Percentiles rank a stretch among this genome's conserved stretches.
Conservation (phyloP, 2,113 vertebrate species). For the Murina feae region DNA sequence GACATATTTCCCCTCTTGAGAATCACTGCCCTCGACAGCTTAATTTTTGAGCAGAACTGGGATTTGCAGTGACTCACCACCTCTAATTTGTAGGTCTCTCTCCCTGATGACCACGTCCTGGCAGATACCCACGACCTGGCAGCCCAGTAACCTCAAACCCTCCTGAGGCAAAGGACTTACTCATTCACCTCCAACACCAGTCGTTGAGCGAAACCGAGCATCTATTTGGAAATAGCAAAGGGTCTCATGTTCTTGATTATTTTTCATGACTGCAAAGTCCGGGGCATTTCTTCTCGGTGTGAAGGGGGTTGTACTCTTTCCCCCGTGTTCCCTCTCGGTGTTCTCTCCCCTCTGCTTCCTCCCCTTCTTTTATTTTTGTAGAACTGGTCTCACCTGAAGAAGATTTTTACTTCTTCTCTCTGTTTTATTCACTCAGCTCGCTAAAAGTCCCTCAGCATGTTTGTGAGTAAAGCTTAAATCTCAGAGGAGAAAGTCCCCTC, state of each 20-base stretch:
- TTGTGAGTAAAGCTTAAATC: conserved; percentile 24
- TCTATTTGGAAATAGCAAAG: background rate
- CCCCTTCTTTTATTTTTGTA: background rate
- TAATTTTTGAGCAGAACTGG: background rate
- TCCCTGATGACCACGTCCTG: background rate
- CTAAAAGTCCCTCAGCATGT: background rate
- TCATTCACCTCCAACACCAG: too few relatives aligned
- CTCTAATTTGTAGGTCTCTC: background rate
- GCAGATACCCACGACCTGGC: background rate
- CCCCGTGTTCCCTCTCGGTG: accelerated
- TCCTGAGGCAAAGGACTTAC: background rate
- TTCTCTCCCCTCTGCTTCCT: background rate
- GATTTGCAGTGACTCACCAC: background rate
- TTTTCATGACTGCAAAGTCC: background rate
- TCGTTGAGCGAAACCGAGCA: background rate
- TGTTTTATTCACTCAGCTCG: background rate
- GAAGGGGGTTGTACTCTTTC: background rate
- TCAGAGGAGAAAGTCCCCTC: conserved; percentile 45
- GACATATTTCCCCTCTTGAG: background rate
- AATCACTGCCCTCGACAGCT: background rate
- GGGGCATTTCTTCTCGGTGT: background rate
- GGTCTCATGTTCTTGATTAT: background rate
- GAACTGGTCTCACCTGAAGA: background rate
- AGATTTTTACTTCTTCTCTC: background rate
- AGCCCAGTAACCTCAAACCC: background rate